These are phyloP conservation scores for Notoglanidium macrostoma DNA, from an alignment of 2,797 vertebrate genomes.

Conservation along the genomic window DNA sequence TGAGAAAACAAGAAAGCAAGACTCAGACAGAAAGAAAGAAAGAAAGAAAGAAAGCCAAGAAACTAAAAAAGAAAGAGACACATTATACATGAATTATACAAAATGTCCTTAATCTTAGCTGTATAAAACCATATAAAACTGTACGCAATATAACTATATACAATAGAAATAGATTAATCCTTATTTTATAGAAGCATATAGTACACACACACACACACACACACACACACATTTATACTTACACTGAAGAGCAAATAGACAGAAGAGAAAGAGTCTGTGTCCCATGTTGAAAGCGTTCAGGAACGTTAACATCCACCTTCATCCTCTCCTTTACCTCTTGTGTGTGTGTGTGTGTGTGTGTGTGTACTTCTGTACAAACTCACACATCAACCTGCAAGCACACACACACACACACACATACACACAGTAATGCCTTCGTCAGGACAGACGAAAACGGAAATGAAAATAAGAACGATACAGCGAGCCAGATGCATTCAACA, in stretches of 20 bases:
- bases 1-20: neutral
- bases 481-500: neutral
- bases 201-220: neutral
- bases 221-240: constrained; percentile 11
- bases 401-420: constrained; percentile 13
- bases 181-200: neutral
- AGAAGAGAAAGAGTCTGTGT: constrained; percentile 4
- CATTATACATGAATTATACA: neutral
- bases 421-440: neutral
- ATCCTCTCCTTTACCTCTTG: neutral
- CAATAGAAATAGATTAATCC: neutral
- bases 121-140: neutral
- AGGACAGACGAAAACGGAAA: neutral
- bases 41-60: neutral
- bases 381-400: neutral
- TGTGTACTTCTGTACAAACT: neutral
- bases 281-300: neutral
- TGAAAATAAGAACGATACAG: neutral
- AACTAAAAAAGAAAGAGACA: neutral
- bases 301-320: neutral
- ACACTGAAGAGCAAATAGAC: constrained; percentile 26
- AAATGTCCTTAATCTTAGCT: neutral
- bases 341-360: constrained; percentile 5
- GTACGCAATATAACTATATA: neutral
- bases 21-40: neutral